A percentile compares a stretch with the other conserved stretches of the same genome.
These are phyloP conservation scores for Parnassius apollo DNA, from an alignment of 2,888 invertebrate genomes.

Conservation along the genomic window DNA sequence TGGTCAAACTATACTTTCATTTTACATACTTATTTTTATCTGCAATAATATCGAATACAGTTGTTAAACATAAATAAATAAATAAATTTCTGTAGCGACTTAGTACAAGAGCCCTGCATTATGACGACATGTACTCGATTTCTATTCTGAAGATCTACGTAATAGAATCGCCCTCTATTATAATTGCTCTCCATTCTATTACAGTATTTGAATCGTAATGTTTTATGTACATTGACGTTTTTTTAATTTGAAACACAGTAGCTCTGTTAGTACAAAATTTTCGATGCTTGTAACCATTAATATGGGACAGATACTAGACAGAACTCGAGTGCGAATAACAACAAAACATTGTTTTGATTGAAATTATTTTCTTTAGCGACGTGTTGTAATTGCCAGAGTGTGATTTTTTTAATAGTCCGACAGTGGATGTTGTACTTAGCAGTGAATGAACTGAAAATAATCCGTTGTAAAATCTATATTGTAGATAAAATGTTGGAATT, in stretches of 20 bases:
- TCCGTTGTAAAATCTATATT: no score
- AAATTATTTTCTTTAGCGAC: conserved; percentile 43
- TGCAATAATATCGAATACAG: no score
- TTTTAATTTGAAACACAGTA: not conserved
- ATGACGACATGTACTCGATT: conserved; percentile 59
- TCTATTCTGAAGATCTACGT: conserved; percentile 41
- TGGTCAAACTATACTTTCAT: no score
- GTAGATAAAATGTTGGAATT: no score
- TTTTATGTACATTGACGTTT: conserved; percentile 21
- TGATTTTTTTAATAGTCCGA: not conserved
- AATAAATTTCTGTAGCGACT: conserved; percentile 1
- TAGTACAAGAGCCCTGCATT: conserved; percentile 30
- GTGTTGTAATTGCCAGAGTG: conserved; percentile 10
- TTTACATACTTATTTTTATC: no score
- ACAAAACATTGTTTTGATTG: conserved; percentile 55
- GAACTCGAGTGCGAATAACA: conserved; percentile 38
- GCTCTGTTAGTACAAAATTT: not conserved
- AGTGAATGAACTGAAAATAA: not conserved
- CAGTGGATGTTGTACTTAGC: not conserved
- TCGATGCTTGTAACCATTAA: conserved; percentile 18
- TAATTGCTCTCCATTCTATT: conserved; percentile 23
- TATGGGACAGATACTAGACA: no score
- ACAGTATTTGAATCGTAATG: conserved; percentile 1
- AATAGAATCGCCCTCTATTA: conserved; percentile 29
- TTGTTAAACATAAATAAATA: no score